Conservation (phyloP, 1,140 invertebrate genomes). For the Drosophila burlai region DNA sequence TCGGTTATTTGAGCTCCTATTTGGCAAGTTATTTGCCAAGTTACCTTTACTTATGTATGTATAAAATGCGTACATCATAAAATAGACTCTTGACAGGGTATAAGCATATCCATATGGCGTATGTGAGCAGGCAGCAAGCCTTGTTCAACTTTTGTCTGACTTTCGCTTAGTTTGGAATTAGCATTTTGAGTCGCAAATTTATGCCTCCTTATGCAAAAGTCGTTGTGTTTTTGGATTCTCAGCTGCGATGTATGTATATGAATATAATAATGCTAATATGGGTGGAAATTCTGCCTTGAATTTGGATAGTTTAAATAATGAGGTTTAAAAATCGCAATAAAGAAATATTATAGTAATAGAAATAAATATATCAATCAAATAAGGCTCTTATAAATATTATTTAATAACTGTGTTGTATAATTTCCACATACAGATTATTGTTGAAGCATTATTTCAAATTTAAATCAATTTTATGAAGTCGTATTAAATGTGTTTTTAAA, state of each 20-base stretch:
- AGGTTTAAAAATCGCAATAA: not conserved
- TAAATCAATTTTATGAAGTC: too few relatives aligned
- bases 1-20: not conserved
- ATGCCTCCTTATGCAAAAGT: constrained; percentile 33
- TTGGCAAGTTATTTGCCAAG: constrained; percentile 14
- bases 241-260: constrained; percentile 12
- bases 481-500: too few relatives aligned
- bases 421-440: too few relatives aligned
- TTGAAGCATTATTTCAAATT: too few relatives aligned
- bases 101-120: constrained; percentile 12
- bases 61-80: constrained; percentile 18
- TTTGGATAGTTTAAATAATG: not conserved
- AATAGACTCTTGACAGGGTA: not conserved
- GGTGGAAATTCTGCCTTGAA: not conserved
- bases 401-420: too few relatives aligned
- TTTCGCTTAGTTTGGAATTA: constrained; percentile 49
- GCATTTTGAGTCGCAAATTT: constrained; percentile 51
- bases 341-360: too few relatives aligned
- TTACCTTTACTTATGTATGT: not conserved
- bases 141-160: constrained; percentile 32
- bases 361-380: too few relatives aligned
- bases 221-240: constrained; percentile 7
- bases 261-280: constrained; percentile 38
- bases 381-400: too few relatives aligned
- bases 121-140: constrained; percentile 17